These are phyloP conservation scores for Pelochelys cantorii DNA, from an alignment of 2,797 vertebrate species.

Conservation along the genomic window DNA sequence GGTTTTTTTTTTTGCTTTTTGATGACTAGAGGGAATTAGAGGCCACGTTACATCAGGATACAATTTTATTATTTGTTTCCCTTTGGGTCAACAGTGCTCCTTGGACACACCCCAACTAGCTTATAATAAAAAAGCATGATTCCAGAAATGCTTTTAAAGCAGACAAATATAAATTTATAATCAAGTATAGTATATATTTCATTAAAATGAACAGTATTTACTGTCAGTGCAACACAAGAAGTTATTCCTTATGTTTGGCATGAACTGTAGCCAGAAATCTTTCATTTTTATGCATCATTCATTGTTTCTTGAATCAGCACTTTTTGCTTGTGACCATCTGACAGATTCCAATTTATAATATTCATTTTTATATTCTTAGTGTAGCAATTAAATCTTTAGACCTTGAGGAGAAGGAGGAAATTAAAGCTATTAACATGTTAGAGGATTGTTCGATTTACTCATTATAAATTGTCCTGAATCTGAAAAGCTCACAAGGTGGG, in stretches of 20 bases:
- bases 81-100: constrained; percentile 50
- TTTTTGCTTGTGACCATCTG: constrained; percentile 66
- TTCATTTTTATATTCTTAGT: constrained; percentile 76
- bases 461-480: constrained; percentile 78
- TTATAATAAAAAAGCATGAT: background rate
- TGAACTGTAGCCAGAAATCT: constrained; percentile 29
- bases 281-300: constrained; percentile 53
- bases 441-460: constrained; percentile 80
- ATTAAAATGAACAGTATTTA: constrained; percentile 51
- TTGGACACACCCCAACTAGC: background rate
- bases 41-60: background rate
- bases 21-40: constrained; percentile 21
- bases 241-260: constrained; percentile 32
- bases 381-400: constrained; percentile 79
- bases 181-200: background rate
- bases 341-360: constrained; percentile 75
- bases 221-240: background rate
- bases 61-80: constrained; percentile 1
- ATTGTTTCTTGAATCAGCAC: constrained; percentile 57
- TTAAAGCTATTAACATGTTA: constrained; percentile 81
- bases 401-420: constrained; percentile 81
- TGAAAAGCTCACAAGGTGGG: constrained; percentile 69
- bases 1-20: background rate
- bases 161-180: background rate
- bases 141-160: constrained; percentile 41